These are phyloP conservation scores for Nannoperca australis DNA, from an alignment of 2,797 vertebrate genomes.

Conservation along the genomic window DNA sequence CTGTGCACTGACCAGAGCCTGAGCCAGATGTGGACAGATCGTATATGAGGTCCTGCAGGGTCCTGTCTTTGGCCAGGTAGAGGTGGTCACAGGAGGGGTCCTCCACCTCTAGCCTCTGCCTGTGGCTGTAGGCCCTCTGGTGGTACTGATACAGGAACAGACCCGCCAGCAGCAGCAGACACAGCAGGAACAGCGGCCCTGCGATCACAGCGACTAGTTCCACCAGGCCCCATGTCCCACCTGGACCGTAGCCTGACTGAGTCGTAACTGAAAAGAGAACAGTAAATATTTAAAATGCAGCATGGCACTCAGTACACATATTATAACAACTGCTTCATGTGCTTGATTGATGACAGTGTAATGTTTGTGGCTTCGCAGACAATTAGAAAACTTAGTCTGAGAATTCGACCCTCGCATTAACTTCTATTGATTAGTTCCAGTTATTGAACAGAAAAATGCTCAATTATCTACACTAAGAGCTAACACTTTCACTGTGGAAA, in stretches of 20 bases:
- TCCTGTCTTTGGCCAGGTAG: constrained; percentile 95
- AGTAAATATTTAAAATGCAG: constrained; percentile 2
- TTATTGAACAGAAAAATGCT: constrained; percentile 4
- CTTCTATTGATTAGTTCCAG: constrained; percentile 8
- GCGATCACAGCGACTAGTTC: constrained; percentile 93
- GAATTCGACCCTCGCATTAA: constrained; percentile 19
- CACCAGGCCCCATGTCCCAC: constrained; percentile 90
- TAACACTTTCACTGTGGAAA: constrained; percentile 4
- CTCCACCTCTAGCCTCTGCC: constrained; percentile 93
- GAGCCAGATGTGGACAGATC: constrained; percentile 97
- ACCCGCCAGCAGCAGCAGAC: constrained; percentile 89
- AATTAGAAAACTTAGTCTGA: constrained; percentile 1
- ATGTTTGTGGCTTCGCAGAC: background rate
- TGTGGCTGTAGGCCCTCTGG: constrained; percentile 93
- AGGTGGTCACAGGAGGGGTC: constrained; percentile 95
- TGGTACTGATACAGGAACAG: constrained; percentile 93
- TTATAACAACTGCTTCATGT: background rate
- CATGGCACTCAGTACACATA: background rate
- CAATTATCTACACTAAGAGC: background rate
- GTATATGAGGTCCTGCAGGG: constrained; percentile 95
- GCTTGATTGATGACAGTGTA: background rate
- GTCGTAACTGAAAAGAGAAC: constrained; percentile 70
- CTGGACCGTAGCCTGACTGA: constrained; percentile 58
- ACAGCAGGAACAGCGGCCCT: constrained; percentile 92
- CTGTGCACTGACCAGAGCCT: constrained; percentile 89